phyloP scores from a whole-genome alignment of 2,797 vertebrate genomes.

The Tinamus major region DNA sequence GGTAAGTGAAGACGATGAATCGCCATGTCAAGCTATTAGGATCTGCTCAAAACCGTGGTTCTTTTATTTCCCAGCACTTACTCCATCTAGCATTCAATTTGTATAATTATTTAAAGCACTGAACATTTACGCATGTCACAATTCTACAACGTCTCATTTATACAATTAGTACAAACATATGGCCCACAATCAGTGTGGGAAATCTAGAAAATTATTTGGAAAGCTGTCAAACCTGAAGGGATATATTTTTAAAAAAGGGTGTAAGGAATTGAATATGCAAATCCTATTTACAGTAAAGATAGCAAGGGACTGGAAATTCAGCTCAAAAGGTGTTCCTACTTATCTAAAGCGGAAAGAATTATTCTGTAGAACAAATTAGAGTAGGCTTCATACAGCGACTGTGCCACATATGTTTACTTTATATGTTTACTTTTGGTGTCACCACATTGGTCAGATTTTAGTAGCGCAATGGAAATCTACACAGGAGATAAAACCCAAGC shows the following conservation, averaged over 20 bases:
- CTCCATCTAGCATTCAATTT: conserved; percentile 74
- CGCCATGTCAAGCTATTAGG: conserved; percentile 69
- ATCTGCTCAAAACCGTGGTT: conserved; percentile 77
- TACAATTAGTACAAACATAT: conserved; percentile 88
- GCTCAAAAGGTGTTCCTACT: conserved; percentile 68
- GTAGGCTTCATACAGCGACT: conserved; percentile 35
- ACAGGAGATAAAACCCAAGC: neutral
- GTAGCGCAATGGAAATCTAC: neutral
- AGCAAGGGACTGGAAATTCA: conserved; percentile 68
- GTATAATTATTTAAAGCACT: conserved; percentile 75
- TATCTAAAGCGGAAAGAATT: conserved; percentile 51
- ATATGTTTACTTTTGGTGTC: neutral
- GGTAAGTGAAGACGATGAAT: conserved; percentile 74
- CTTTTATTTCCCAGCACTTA: conserved; percentile 73
- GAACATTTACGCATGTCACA: conserved; percentile 80
- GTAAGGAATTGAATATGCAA: conserved; percentile 76
- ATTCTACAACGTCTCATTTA: conserved; percentile 83
- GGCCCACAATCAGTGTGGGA: conserved; percentile 82
- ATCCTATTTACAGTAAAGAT: conserved; percentile 73
- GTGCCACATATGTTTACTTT: neutral
- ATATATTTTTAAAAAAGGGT: conserved; percentile 78
- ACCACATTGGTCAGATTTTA: neutral
- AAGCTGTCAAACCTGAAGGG: conserved; percentile 81
- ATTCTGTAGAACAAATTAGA: conserved; percentile 63
- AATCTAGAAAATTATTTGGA: conserved; percentile 83